phyloP scores from a whole-genome alignment of 2,888 invertebrate species.

The Mythimna vitellina region DNA sequence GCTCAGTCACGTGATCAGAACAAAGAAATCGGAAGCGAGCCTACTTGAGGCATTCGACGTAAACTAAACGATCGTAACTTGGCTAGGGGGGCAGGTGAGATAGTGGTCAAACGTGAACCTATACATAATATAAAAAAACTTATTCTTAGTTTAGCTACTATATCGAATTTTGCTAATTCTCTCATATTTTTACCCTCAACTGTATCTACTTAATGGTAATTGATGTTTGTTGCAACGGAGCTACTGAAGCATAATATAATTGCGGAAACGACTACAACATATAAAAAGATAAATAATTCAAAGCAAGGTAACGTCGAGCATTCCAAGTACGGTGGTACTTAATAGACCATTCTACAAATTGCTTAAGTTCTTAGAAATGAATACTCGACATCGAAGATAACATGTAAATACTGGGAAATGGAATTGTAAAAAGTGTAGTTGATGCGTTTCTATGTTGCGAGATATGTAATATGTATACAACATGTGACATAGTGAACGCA shows the following conservation, averaged over 20 bases:
- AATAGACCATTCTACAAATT: not conserved
- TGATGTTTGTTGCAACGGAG: not conserved
- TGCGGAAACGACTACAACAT: not conserved
- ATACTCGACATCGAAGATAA: not conserved
- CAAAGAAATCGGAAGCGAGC: too few species aligned
- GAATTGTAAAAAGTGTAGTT: not conserved
- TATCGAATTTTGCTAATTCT: too few species aligned
- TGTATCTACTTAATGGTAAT: not conserved
- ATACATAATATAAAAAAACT: too few species aligned
- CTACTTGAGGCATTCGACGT: too few species aligned
- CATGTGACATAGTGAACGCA: too few species aligned
- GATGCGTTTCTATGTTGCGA: too few species aligned
- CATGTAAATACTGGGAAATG: not conserved
- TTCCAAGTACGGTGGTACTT: not conserved
- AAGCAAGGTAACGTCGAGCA: not conserved
- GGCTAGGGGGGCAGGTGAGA: too few species aligned
- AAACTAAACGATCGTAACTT: too few species aligned
- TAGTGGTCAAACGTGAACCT: too few species aligned
- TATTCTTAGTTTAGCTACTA: too few species aligned
- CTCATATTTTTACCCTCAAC: not conserved
- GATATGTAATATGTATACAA: too few species aligned
- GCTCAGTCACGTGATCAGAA: too few species aligned
- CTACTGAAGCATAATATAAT: not conserved
- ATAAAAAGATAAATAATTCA: slow-evolving; percentile 10
- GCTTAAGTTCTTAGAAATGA: not conserved